Evolutionary conservation across 2,797 vertebrate genomes (phyloP).

Genomic region (Neoniphon sammara): DNA sequence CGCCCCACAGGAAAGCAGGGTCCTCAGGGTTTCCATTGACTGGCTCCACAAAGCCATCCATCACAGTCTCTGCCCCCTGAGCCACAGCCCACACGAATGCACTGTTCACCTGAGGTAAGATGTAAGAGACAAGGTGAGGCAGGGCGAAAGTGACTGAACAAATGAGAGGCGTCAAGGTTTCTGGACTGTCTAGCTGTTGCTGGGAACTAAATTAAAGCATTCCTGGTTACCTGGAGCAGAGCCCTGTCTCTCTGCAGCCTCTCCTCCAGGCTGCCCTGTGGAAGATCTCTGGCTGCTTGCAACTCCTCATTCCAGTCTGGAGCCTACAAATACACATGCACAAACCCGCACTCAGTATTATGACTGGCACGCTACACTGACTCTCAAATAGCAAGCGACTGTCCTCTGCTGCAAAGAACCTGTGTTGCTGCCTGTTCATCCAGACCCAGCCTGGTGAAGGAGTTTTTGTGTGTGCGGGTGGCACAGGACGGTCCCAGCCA

Average conservation of each 20-base stretch:
- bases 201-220: background rate
- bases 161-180: background rate
- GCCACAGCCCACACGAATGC: slow-evolving; percentile 81
- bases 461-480: slow-evolving; percentile 79
- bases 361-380: slow-evolving; percentile 8
- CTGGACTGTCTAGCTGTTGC: background rate
- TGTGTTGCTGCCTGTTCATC: slow-evolving; percentile 79
- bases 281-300: slow-evolving; percentile 83
- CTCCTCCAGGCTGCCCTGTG: slow-evolving; percentile 79
- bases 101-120: slow-evolving; percentile 80
- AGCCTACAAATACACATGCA: slow-evolving; percentile 59
- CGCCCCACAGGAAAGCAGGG: slow-evolving; percentile 83
- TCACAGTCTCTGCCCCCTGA: slow-evolving; percentile 80
- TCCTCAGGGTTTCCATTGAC: slow-evolving; percentile 80
- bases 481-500: slow-evolving; percentile 82
- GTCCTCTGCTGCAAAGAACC: slow-evolving; percentile 64
- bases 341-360: background rate
- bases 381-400: background rate
- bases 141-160: background rate
- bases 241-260: slow-evolving; percentile 81
- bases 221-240: slow-evolving; percentile 79
- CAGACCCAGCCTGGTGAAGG: slow-evolving; percentile 80
- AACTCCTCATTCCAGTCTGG: slow-evolving; percentile 88
- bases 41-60: slow-evolving; percentile 84
- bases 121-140: background rate